Evolutionary conservation across 2,888 invertebrate genomes (phyloP), one percentile per base, ranked within the genome.

Genomic region (Hedya salicella): DNA sequence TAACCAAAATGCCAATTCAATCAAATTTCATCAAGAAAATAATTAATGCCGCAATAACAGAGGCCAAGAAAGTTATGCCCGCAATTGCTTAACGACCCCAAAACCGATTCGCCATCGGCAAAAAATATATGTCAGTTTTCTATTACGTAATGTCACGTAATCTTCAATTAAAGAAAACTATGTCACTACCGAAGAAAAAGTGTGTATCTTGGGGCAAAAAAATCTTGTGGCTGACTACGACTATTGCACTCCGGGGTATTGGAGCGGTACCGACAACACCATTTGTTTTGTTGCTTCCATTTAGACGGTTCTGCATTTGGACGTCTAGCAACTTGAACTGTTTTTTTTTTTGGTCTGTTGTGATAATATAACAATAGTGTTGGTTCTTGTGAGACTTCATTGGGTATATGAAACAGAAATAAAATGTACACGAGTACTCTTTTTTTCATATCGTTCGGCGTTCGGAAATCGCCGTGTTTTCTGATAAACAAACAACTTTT

Each of bases 71-170:
- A 68, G 57, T 69, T 50, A 70, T 53, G 46, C 63, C 21, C 30
- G 40, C 65, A 73, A 72, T 79, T 76, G 75, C 75, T 75, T 75
- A 73, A 75, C 73, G 71, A 73, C 69, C 70, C 68, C 63, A 54
- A 70, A 78, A 75, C 77, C 70, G 78, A 77, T 77, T 71, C 75
- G 74, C 67, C 68, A 42, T 69, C 57, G 63, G 72, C 73, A 80
- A 79, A 78, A 76, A 78, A 73, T 57, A 66, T 54, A 69, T 69
- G 69, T 72, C 68, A 68, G 62, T 76, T 79, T 79, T 78, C 78
- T 79, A 78, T 88, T 85, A 80, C 79, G 80, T 82, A 80, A 80
- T 74, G 74, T 83, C 80, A 83, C 82, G 85, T 85, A 89, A 89
- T 81, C 77, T 79, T 78, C 78, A 78, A 81, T 82, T 79, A 79